Conservation (phyloP, 2,888 invertebrate genomes). For the Xiphydria camelus region DNA sequence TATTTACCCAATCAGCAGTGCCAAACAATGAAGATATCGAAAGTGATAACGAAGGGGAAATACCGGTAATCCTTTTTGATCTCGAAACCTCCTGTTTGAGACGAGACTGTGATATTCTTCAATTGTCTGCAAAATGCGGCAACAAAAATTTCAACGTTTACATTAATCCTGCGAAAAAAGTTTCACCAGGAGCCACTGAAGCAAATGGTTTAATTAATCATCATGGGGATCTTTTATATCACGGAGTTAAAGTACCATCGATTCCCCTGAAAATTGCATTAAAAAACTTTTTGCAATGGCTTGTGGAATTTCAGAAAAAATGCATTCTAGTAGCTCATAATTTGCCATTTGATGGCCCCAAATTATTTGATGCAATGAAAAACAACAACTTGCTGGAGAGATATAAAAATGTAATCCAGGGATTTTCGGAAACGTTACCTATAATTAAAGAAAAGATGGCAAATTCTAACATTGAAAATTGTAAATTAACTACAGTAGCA, state of each 20-base stretch:
- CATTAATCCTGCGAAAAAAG: background rate
- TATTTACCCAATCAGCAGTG: no score
- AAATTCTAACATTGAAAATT: slow-evolving; percentile 10
- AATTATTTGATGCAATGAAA: background rate
- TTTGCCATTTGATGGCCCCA: background rate
- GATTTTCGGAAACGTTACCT: slow-evolving; percentile 19
- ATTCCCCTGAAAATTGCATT: background rate
- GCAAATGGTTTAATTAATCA: background rate
- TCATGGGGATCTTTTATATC: background rate
- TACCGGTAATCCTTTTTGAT: no score
- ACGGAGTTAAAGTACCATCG: background rate
- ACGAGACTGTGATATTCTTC: slow-evolving; percentile 4
- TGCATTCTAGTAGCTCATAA: background rate
- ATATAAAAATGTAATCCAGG: slow-evolving; percentile 8
- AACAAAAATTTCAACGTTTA: slow-evolving; percentile 6
- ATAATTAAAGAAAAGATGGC: slow-evolving; percentile 9
- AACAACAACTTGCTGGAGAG: slow-evolving; percentile 1
- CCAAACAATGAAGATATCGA: background rate
- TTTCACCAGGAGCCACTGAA: slow-evolving; percentile 4
- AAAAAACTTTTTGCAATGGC: background rate
- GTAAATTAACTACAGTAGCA: slow-evolving; percentile 10
- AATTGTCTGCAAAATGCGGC: slow-evolving; percentile 6
- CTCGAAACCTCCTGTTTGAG: no score
- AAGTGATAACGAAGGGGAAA: background rate
- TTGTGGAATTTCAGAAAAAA: background rate